phyloP scores from a whole-genome alignment of 2,888 invertebrate species.

The Galeopsomyia nigrocyanea region DNA sequence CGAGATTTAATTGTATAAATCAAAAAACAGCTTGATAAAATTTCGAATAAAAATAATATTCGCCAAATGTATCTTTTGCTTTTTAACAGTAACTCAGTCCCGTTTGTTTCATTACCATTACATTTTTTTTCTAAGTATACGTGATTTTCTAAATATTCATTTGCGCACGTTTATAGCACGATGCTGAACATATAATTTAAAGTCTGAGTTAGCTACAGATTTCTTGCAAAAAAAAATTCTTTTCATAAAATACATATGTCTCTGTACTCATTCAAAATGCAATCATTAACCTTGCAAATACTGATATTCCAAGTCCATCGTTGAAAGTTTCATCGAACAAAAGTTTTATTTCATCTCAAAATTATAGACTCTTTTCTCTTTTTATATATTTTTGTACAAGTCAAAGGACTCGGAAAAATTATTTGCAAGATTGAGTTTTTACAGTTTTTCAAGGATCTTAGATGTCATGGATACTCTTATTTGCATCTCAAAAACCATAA shows the following conservation, averaged over 20 bases:
- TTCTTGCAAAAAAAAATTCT: constrained; percentile 29
- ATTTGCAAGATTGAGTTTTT: constrained; percentile 40
- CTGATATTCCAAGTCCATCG: constrained; percentile 23
- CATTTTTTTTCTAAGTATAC: constrained; percentile 22
- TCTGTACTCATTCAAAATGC: constrained; percentile 19
- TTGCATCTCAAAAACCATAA: constrained; percentile 33
- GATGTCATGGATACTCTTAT: constrained; percentile 45
- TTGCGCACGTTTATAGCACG: constrained; percentile 50
- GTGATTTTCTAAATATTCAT: constrained; percentile 41
- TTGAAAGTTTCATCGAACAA: constrained; percentile 44
- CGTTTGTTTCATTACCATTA: constrained; percentile 23
- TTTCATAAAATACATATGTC: constrained; percentile 27
- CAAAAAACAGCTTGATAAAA: constrained; percentile 41
- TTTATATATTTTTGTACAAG: constrained; percentile 42
- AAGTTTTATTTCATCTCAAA: constrained; percentile 39
- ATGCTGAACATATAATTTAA: constrained; percentile 51
- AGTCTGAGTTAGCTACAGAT: constrained; percentile 38
- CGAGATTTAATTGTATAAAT: constrained; percentile 29
- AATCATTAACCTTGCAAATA: constrained; percentile 36
- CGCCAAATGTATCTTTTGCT: constrained; percentile 39
- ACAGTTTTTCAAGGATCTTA: constrained; percentile 37
- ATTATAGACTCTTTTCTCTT: constrained; percentile 32
- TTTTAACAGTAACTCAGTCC: constrained; percentile 46
- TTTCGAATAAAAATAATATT: constrained; percentile 46
- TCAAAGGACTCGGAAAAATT: constrained; percentile 17